phyloP scores from a whole-genome alignment of 2,113 vertebrate species.

The Ivindomyrus marchei region DNA sequence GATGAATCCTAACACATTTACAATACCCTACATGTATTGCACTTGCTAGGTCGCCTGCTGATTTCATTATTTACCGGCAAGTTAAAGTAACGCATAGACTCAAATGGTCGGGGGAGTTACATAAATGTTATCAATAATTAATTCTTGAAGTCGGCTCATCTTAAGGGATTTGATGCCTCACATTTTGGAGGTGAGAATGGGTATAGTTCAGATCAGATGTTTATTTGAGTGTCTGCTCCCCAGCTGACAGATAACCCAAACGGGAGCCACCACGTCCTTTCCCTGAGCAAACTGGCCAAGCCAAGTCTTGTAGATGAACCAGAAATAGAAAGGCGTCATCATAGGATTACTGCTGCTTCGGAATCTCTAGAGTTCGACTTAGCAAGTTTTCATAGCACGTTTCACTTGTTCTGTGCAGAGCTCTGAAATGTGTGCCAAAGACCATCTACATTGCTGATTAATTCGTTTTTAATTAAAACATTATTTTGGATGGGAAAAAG shows the following conservation, averaged over 20 bases:
- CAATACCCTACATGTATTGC: background rate
- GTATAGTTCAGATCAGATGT: conserved; percentile 23
- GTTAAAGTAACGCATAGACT: background rate
- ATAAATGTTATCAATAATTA: conserved; percentile 44
- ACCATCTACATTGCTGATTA: background rate
- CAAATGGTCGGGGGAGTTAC: background rate
- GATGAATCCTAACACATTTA: background rate
- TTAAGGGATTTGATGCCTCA: conserved; percentile 12
- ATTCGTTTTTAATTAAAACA: background rate
- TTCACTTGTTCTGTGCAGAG: background rate
- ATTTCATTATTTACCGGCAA: background rate
- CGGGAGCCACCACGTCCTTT: conserved; percentile 34
- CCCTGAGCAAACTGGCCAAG: conserved; percentile 27
- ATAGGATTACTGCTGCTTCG: conserved; percentile 17
- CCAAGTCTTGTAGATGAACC: conserved; percentile 51
- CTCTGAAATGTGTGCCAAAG: background rate
- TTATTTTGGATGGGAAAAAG: background rate
- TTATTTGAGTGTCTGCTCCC: conserved; percentile 23
- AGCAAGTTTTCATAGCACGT: background rate
- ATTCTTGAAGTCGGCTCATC: conserved; percentile 37
- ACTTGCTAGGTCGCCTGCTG: background rate
- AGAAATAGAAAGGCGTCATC: conserved; percentile 30
- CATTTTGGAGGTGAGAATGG: conserved; percentile 20
- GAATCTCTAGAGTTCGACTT: conserved; percentile 27
- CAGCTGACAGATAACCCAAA: conserved; percentile 32